These are phyloP conservation scores for Tenualosa thibaudeaui DNA, from an alignment of 2,797 vertebrate genomes.

Conservation along the genomic window DNA sequence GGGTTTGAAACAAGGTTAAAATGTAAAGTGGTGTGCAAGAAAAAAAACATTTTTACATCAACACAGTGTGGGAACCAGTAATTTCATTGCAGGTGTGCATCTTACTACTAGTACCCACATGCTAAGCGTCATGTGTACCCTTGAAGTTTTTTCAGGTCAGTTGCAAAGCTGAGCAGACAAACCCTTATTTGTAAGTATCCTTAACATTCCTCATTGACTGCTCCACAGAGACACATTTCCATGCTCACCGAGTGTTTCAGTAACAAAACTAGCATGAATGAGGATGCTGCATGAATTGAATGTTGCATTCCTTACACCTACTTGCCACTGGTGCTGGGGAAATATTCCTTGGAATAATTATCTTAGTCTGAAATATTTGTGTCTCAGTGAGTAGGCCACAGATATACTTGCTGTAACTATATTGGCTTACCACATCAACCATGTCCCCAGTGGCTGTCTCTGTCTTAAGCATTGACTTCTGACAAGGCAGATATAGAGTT, in stretches of 20 bases:
- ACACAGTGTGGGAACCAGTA: too few species aligned
- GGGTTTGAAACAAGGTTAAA: neutral
- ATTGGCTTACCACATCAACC: neutral
- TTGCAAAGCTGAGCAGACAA: too few species aligned
- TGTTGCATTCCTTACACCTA: neutral
- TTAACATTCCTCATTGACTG: too few species aligned
- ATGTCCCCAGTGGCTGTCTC: neutral
- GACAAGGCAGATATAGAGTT: neutral
- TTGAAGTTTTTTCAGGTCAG: too few species aligned
- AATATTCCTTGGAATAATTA: neutral
- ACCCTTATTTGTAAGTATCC: too few species aligned
- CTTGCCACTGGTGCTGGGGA: too few species aligned
- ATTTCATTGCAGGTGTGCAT: neutral
- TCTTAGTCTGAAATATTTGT: neutral
- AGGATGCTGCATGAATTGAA: neutral
- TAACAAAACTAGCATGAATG: too few species aligned
- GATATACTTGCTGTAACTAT: neutral
- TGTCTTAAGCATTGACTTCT: neutral
- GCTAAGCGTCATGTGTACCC: too few species aligned
- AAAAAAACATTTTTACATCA: too few species aligned
- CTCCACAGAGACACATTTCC: neutral
- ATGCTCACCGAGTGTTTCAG: neutral
- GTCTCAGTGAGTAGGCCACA: neutral
- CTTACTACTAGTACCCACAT: neutral
- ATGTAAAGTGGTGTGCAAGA: too few species aligned